Base-by-base conservation (phyloP, 2,888 invertebrate species). In the Heliconius cydno region DNA sequence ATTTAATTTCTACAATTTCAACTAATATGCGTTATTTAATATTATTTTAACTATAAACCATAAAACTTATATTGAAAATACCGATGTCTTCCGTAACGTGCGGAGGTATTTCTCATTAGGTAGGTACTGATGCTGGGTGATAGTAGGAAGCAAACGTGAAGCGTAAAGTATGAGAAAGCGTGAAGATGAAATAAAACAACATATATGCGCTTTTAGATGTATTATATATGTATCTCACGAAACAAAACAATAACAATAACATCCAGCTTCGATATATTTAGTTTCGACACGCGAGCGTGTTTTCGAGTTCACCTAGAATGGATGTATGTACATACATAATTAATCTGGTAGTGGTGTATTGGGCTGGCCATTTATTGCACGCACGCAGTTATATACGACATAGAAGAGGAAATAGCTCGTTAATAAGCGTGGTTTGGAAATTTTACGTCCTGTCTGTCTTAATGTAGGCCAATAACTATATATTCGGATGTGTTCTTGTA, bases 281-380 rank as follows among this genome's bases (percentile, higher is more conserved):
- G 72, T 13, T 73, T 79, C 77, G 68, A 73, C 82, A 78, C 76
- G 81, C 77, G 65, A 76, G 81, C 80, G 78, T 81, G 82, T 84
- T 83, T 82, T 85, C 85, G 86, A 85, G 86, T 86, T 87, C 85
- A 84, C 83, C 82, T 80, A 80, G 85, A 86, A 90, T 87, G 86
- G 86, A 82, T 81, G 76, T 83, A 90, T 89, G 89, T 88, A 90
- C 89, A 90, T 90, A 87, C 89, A 89, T 90, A 90, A 90, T 89
- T 87, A 88, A 90, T 88, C 81, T 82, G 79, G 60, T 80, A 80
- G 82, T 82, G 83, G 85, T 82, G 84, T 86, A 86, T 85, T 85
- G 82, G 80, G 83, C 74, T 75, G 78, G 79, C 81, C 80, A 83
- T 81, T 82, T 81, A 79, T 76, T 79, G 80, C 83, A 80, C 79